phyloP scores from a whole-genome alignment of 2,113 vertebrate genomes.

The Chaetorhynchus papuensis region DNA sequence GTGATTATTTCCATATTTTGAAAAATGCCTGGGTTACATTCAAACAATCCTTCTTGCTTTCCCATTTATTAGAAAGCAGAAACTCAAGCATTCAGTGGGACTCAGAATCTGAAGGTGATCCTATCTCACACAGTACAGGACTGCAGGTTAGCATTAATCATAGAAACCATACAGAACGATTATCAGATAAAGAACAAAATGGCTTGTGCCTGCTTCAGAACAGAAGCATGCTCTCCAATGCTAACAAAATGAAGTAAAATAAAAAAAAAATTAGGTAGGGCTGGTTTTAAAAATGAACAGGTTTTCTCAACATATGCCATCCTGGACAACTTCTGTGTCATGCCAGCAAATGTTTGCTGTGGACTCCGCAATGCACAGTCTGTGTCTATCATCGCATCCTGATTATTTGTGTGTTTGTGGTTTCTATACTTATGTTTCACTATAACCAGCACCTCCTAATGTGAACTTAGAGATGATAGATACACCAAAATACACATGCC shows the following conservation, averaged over 20 bases:
- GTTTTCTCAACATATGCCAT: not conserved
- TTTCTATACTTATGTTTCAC: not conserved
- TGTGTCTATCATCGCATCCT: not conserved
- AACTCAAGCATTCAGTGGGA: not conserved
- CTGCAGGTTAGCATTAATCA: not conserved
- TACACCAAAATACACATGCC: accelerated
- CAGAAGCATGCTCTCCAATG: not conserved
- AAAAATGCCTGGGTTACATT: not conserved
- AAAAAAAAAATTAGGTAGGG: not conserved
- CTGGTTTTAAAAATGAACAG: not conserved
- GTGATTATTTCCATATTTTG: not conserved
- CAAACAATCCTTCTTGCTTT: not conserved
- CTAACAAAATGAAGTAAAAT: not conserved
- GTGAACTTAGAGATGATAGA: not conserved
- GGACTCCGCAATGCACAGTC: not conserved
- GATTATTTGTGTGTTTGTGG: not conserved
- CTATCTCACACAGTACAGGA: not conserved
- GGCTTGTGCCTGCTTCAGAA: not conserved
- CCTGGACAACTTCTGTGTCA: not conserved
- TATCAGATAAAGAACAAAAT: not conserved
- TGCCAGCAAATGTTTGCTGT: not conserved
- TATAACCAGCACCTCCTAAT: not conserved
- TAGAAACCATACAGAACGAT: not conserved
- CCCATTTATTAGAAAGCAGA: not conserved
- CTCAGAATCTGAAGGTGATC: not conserved